A percentile compares a stretch with the other conserved stretches of the same genome.
These are phyloP conservation scores for Lucilia cuprina DNA, from an alignment of 1,140 invertebrate species.

Conservation along the genomic window DNA sequence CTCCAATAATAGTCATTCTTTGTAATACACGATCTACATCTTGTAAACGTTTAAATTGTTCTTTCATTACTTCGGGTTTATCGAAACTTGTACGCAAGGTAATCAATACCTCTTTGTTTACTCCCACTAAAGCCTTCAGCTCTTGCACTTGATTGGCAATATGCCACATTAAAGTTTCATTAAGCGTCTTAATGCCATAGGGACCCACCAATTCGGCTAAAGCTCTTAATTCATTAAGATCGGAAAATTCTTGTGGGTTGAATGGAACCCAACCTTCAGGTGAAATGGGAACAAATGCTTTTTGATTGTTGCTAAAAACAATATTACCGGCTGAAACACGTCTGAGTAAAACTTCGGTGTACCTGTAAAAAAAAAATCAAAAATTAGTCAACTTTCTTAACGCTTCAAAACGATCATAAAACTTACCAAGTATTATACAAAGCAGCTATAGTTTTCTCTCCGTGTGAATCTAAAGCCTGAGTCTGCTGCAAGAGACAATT, in stretches of 20 bases:
- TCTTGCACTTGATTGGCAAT: slow-evolving; percentile 97
- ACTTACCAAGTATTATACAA: slow-evolving; percentile 91
- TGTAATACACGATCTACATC: slow-evolving; percentile 94
- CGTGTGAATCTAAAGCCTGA: slow-evolving; percentile 92
- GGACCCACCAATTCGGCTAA: slow-evolving; percentile 98
- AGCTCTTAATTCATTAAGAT: slow-evolving; percentile 94
- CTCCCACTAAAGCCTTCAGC: slow-evolving; percentile 90
- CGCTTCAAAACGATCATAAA: background rate
- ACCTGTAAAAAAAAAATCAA: slow-evolving; percentile 59
- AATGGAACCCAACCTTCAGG: slow-evolving; percentile 89
- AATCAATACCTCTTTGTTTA: slow-evolving; percentile 91
- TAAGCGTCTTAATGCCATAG: slow-evolving; percentile 97
- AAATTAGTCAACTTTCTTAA: background rate
- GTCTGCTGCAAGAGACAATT: slow-evolving; percentile 98
- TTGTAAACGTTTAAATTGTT: slow-evolving; percentile 89
- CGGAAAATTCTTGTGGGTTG: slow-evolving; percentile 97
- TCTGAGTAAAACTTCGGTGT: slow-evolving; percentile 92
- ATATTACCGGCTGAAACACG: slow-evolving; percentile 95
- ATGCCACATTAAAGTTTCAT: slow-evolving; percentile 98
- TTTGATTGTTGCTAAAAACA: slow-evolving; percentile 94
- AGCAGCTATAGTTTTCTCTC: slow-evolving; percentile 96
- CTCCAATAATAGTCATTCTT: slow-evolving; percentile 97
- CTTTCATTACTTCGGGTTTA: slow-evolving; percentile 97
- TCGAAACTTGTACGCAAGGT: slow-evolving; percentile 95
- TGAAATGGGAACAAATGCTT: slow-evolving; percentile 92